Percentiles rank a stretch among this genome's conserved stretches.
phyloP scores from a whole-genome alignment of 1,140 invertebrate species.

The Drosophila melanica region DNA sequence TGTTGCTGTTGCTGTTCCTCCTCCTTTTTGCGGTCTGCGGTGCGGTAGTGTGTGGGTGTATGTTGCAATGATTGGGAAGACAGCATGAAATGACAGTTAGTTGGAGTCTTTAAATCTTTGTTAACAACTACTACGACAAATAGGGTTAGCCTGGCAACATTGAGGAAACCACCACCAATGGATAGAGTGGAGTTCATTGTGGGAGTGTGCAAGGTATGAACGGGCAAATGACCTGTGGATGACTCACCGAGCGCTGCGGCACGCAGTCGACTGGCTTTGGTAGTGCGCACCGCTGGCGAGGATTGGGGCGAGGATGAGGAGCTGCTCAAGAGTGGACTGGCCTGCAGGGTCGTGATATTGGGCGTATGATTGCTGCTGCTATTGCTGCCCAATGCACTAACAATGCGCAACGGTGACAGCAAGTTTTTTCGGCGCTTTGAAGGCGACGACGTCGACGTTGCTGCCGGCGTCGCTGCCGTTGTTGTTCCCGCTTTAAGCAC shows the following conservation, averaged over 20 bases:
- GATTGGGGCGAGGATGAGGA: constrained; percentile 67
- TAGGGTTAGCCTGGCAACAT: background rate
- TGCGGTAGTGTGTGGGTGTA: background rate
- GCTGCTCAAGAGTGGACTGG: constrained; percentile 60
- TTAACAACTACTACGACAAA: constrained; percentile 23
- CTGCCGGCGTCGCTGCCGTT: constrained; percentile 24
- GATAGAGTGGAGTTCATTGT: constrained; percentile 1
- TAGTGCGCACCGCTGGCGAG: constrained; percentile 86
- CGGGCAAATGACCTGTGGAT: background rate
- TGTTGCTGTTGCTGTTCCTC: constrained; percentile 57
- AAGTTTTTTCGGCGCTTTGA: constrained; percentile 71
- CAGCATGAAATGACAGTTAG: constrained; percentile 50
- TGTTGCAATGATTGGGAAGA: constrained; percentile 16
- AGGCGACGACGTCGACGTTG: constrained; percentile 43
- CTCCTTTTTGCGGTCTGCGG: constrained; percentile 75
- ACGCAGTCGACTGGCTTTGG: constrained; percentile 88
- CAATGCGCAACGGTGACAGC: constrained; percentile 66
- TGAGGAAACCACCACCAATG: background rate
- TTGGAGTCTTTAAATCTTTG: constrained; percentile 15
- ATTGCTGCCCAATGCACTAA: constrained; percentile 5
- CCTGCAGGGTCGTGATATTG: constrained; percentile 43
- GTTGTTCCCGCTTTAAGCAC: constrained; percentile 52
- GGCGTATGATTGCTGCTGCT: constrained; percentile 18
- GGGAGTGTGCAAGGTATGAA: background rate
- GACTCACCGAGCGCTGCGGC: constrained; percentile 86